Evolutionary conservation across 1,140 invertebrate genomes (phyloP).

Genomic region (Tetramorium simillimum): DNA sequence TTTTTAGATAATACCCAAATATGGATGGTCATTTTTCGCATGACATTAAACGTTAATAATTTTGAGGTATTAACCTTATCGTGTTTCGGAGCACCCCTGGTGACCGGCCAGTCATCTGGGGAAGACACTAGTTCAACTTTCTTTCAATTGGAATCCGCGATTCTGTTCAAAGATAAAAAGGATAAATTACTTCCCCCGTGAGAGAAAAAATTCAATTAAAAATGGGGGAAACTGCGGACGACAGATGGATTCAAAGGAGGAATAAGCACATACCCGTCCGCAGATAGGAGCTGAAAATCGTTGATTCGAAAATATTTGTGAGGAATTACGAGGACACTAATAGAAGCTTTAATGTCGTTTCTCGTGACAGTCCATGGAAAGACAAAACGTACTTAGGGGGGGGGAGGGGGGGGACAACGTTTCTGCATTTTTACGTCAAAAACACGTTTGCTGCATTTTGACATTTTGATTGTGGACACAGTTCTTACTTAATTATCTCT

Average conservation of each 20-base stretch:
- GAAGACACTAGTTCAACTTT: slow-evolving; percentile 76
- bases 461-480: background rate
- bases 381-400: slow-evolving; percentile 25
- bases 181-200: slow-evolving; percentile 73
- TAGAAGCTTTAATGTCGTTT: slow-evolving; percentile 34
- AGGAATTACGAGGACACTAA: slow-evolving; percentile 48
- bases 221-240: slow-evolving; percentile 73
- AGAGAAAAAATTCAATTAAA: slow-evolving; percentile 77
- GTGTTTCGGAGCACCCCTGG: slow-evolving; percentile 68
- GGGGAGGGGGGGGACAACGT: too few species aligned
- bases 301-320: slow-evolving; percentile 56
- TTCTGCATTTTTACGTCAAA: slow-evolving; percentile 39
- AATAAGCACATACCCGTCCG: slow-evolving; percentile 64
- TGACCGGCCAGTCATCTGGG: slow-evolving; percentile 69
- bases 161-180: slow-evolving; percentile 74
- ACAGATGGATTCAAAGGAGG: slow-evolving; percentile 75
- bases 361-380: slow-evolving; percentile 20
- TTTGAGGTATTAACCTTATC: slow-evolving; percentile 61
- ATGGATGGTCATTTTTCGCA: background rate
- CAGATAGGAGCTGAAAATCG: slow-evolving; percentile 48
- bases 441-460: background rate
- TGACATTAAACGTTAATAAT: slow-evolving; percentile 51
- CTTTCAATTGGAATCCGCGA: slow-evolving; percentile 76
- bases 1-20: background rate
- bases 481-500: slow-evolving; percentile 28